Base-by-base conservation (phyloP, 2,113 vertebrate genomes). In the Entelurus aequoreus region DNA sequence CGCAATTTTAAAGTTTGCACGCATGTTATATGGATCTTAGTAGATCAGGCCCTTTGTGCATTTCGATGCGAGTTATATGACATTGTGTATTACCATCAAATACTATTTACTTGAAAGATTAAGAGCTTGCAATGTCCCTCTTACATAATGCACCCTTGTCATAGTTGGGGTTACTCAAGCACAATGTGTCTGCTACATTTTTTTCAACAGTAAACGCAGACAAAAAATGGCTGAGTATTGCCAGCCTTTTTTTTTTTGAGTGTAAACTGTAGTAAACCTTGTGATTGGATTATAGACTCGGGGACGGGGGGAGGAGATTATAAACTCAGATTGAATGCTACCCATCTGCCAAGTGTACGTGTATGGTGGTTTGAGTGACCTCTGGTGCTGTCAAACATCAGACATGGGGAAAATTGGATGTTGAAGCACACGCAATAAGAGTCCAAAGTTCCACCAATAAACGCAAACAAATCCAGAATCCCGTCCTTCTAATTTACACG, bases 201-300 rank as follows among this genome's bases (percentile, higher is more conserved):
- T 28, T 6, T 46, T 13, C 56, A 19, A 19, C n/a, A 38, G 35
- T n/a, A 54, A 54, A 36, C 38, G 10, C 49, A 54, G 38, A 8
- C 40, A 68, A 38, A 54, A 14, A 54, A 37, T 54, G 13, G 53
- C 7, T 9, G 48, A 57, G 62, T 37, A 37, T 13, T 15, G 5
- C 37, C 63, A 70, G 52, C 49, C 7, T 54, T 37, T 54, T 68
- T 57, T 63, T 46, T 28, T 28, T 6, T 1, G 11, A 54, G 4
- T 63, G 48, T 52, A 36, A 63, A 71, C 51, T 69, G 19, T 28
- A 21, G 60, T 53, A 44, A 65, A 61, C 54, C 53, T 64, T 48
- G 68, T 69, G 44, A 60, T 36, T 69, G 66, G 80, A 84, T 86
- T 83, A 83, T 13, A 36, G 69, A 61, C 57, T 0, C 15, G 64